Evolutionary conservation across 2,797 vertebrate species (phyloP).

Genomic region (Enteromius radiatus): DNA sequence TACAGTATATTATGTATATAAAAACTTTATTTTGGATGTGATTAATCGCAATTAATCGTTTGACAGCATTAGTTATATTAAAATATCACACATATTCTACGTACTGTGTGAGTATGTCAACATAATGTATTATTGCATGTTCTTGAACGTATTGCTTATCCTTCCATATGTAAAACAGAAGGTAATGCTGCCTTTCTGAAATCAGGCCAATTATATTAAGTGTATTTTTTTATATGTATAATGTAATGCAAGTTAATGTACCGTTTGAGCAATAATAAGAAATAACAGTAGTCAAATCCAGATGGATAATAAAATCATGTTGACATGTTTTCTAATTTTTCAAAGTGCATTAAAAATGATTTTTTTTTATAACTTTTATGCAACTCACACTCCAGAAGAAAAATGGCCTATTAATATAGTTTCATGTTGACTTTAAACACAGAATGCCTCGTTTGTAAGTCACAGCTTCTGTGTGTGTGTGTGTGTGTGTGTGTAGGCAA

Average conservation of each 20-base stretch:
- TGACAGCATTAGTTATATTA: too few relatives aligned
- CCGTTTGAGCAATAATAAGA: neutral
- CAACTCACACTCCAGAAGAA: neutral
- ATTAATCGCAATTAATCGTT: too few relatives aligned
- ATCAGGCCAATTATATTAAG: neutral
- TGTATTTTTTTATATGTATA: neutral
- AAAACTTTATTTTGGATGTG: too few relatives aligned
- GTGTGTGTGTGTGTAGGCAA: conserved; percentile 80
- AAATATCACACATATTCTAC: neutral
- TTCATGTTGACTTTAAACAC: neutral
- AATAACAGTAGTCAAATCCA: neutral
- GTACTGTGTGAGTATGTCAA: neutral
- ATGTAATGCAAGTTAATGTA: neutral
- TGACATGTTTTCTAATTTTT: neutral
- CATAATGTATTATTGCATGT: neutral
- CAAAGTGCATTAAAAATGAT: too few relatives aligned
- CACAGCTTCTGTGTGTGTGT: conserved; percentile 22
- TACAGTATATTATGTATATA: too few relatives aligned
- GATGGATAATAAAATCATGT: neutral
- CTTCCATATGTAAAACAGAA: neutral
- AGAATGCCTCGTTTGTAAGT: neutral
- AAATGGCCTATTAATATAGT: neutral
- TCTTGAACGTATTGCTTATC: neutral
- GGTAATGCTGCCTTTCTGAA: neutral
- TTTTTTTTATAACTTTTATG: too few relatives aligned